Percentiles rank a stretch among this genome's conserved stretches.
Conservation (phyloP, 2,797 vertebrate genomes). For the Allobates femoralis region DNA sequence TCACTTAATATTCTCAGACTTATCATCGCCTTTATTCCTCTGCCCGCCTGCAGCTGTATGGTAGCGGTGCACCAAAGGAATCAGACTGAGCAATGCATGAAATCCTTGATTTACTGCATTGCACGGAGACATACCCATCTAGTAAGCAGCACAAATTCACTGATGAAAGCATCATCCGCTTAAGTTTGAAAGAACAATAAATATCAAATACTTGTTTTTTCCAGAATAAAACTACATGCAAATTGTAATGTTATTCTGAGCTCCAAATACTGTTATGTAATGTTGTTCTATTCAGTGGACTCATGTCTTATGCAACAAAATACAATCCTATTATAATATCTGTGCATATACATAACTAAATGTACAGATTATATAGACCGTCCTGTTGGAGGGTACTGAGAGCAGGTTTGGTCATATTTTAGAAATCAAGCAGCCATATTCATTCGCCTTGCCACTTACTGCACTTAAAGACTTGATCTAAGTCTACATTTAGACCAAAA, state of each 20-base stretch:
- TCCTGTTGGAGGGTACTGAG: not conserved
- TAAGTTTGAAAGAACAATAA: no score
- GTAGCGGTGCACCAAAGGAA: not conserved
- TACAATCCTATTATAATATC: not conserved
- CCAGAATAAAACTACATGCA: no score
- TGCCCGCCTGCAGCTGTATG: not conserved
- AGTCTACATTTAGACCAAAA: conserved; percentile 51
- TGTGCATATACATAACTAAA: not conserved
- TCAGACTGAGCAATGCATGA: no score
- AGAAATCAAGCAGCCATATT: not conserved
- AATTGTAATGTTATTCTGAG: no score
- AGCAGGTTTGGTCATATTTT: not conserved
- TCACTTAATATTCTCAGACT: not conserved
- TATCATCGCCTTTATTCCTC: no score
- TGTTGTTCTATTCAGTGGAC: not conserved
- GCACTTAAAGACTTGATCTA: not conserved
- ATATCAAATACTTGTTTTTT: no score
- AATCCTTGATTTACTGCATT: not conserved
- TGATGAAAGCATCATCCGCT: no score
- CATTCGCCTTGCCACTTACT: conserved; percentile 13
- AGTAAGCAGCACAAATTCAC: no score
- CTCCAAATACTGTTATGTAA: not conserved
- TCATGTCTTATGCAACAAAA: not conserved
- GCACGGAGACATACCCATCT: no score
- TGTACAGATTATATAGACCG: not conserved